Conservation (phyloP, 2,888 invertebrate species). For the Caradrina kadenii region DNA sequence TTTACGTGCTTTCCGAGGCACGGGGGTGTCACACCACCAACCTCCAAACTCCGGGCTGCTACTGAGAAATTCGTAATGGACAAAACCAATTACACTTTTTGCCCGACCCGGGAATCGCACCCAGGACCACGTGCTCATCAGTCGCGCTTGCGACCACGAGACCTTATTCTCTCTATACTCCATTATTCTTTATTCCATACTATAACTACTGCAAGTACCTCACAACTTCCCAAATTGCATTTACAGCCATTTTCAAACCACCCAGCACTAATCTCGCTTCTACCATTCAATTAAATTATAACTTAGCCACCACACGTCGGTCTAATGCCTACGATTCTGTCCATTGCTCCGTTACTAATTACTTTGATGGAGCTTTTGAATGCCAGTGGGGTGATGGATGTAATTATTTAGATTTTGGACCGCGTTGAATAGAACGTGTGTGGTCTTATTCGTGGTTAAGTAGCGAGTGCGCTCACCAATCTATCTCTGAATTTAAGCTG, state of each 20-base stretch:
- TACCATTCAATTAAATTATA: conserved; percentile 39
- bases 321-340: conserved; percentile 32
- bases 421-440: conserved; percentile 29
- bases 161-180: too few species aligned
- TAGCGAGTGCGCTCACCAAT: not conserved
- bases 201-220: not conserved
- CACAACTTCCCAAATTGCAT: conserved; percentile 10
- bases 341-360: conserved; percentile 50
- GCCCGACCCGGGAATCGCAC: too few species aligned
- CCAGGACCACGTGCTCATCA: too few species aligned
- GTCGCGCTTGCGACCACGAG: too few species aligned
- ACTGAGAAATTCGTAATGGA: too few species aligned
- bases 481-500: not conserved
- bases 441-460: conserved; percentile 18
- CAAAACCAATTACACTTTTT: too few species aligned
- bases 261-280: conserved; percentile 7
- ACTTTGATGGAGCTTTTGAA: conserved; percentile 38
- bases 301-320: conserved; percentile 21
- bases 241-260: conserved; percentile 11
- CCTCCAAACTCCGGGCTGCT: too few species aligned
- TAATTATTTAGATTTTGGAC: conserved; percentile 47
- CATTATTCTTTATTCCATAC: too few species aligned
- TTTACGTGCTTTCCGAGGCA: too few species aligned
- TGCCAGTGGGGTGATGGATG: conserved; percentile 26
- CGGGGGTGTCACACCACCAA: too few species aligned